These are phyloP conservation scores for Dendrocopos noguchii DNA, from an alignment of 2,113 vertebrate genomes.

Conservation along the genomic window DNA sequence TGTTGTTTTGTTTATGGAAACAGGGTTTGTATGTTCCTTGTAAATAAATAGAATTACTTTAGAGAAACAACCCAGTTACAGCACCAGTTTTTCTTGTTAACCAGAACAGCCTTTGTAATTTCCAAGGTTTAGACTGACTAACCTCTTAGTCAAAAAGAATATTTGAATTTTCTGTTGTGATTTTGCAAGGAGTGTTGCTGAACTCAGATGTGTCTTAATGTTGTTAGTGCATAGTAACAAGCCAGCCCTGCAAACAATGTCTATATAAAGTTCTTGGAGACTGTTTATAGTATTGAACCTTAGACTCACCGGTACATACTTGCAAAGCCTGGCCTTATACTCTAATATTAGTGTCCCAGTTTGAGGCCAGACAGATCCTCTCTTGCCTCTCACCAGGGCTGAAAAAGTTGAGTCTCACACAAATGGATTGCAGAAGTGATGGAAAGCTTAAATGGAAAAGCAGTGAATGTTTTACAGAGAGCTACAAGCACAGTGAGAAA, in stretches of 20 bases:
- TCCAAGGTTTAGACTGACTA: neutral
- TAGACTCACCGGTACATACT: neutral
- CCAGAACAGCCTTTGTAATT: neutral
- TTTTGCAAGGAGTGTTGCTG: neutral
- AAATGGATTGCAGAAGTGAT: too few species aligned
- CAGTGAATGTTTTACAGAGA: too few species aligned
- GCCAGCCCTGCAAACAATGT: neutral
- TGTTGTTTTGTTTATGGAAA: conserved; percentile 13
- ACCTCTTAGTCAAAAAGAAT: neutral
- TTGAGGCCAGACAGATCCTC: too few species aligned
- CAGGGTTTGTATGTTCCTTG: conserved; percentile 20
- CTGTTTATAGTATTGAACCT: neutral
- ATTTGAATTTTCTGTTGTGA: too few species aligned
- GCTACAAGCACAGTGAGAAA: too few species aligned
- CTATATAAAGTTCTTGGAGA: neutral
- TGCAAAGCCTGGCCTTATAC: neutral
- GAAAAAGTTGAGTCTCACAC: too few species aligned
- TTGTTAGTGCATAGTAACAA: neutral
- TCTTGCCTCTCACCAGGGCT: too few species aligned
- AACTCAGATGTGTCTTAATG: neutral
- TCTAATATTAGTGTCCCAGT: neutral
- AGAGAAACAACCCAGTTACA: neutral
- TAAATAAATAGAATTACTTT: conserved; percentile 39
- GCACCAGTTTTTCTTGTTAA: neutral
- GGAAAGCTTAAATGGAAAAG: too few species aligned